Evolutionary conservation across 1,140 invertebrate genomes (phyloP), one percentile per base, ranked within the genome.

Genomic region (Danaus plexippus): DNA sequence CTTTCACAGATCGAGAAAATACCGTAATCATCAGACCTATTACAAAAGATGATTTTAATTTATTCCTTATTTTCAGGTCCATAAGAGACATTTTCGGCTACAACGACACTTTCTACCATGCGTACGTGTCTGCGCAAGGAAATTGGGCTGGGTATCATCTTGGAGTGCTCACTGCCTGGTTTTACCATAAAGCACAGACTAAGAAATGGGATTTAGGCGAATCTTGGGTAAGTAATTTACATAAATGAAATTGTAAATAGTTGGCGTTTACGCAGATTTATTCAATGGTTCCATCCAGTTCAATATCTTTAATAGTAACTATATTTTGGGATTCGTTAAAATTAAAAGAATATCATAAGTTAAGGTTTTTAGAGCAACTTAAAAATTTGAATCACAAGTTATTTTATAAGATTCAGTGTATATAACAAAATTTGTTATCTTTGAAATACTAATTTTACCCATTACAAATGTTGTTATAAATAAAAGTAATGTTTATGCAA

Each of bases 71-170:
- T 70, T 59, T 10, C 62, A 85, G 82, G 52, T 85, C 82, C 0
- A 85, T 85, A 59, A 71, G 82, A 50, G 70, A 85, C 47, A 85
- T 85, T 12, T 85, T 85, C 59, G 82, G 82, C 0, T 85, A 77
- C 72, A 85, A 85, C 57, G 72, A 79, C 41, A 83, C 82, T 0
- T 85, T 85, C 60, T 85, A 85, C 59, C 80, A 85, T 59, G 78
- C 82, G 0, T 85, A 85, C 64, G 78, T 85, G n/a, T 85, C 82
- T 4, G 82, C 82, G 5, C 82, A 85, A 62, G 82, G 80, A 7
- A 85, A 85, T 61, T 85, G 82, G 82, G 78, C 82, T 15, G 82
- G 82, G 3, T 85, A 85, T 60, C 82, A 85, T 52, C 68, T 85
- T 0, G 82, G 80, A 32, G 80, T 83, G 0, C 58, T 85, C 13